Evolutionary conservation across 53 echinoderm and acorn worm genomes (phyloP).

Genomic region (Glandiceps talaboti): DNA sequence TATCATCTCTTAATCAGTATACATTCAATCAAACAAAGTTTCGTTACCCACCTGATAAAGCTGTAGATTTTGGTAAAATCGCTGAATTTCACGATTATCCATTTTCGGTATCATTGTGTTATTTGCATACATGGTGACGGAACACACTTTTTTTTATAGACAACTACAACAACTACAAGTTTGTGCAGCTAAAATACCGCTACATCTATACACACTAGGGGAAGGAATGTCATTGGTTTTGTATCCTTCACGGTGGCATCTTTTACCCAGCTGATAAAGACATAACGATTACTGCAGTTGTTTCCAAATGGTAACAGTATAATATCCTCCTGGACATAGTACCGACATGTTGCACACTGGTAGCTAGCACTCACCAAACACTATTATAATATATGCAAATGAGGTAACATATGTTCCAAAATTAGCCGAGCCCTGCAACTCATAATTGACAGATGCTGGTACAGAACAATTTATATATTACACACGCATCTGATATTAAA

Average conservation of each 20-base stretch:
- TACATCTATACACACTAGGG: not conserved
- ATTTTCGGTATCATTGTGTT: not conserved
- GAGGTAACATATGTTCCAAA: not conserved
- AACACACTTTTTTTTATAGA: not conserved
- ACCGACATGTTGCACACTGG: not conserved
- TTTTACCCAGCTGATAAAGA: not conserved
- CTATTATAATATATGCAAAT: not conserved
- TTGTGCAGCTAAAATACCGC: not conserved
- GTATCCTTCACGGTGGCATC: not conserved
- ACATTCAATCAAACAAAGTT: too few relatives aligned
- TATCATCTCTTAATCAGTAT: too few relatives aligned
- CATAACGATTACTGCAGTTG: too few relatives aligned
- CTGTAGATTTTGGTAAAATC: not conserved
- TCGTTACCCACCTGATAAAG: not conserved
- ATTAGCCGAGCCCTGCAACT: not conserved
- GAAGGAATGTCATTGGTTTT: not conserved
- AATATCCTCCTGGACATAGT: too few relatives aligned
- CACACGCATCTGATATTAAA: too few relatives aligned
- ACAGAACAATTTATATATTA: too few relatives aligned
- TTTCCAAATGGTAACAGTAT: too few relatives aligned
- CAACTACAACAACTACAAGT: not conserved
- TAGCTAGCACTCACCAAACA: not conserved
- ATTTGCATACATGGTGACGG: not conserved
- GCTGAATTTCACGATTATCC: not conserved
- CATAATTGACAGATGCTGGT: not conserved